Percentiles rank a stretch among this genome's conserved stretches.
phyloP scores from a whole-genome alignment of 2,888 invertebrate species.

The Sericinus montela region DNA sequence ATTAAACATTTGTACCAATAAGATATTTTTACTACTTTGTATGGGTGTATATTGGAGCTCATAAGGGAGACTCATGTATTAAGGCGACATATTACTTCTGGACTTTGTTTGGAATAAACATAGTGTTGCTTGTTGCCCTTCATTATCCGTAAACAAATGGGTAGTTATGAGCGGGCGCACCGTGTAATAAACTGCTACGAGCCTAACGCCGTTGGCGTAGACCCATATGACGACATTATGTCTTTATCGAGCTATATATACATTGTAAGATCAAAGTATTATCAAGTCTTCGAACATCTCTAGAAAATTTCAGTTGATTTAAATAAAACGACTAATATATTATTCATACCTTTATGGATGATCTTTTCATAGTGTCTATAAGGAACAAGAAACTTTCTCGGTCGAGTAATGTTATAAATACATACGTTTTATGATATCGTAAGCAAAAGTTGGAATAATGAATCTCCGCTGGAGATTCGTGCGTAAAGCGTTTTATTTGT shows the following conservation, averaged over 20 bases:
- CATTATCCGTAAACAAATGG: conserved; percentile 69
- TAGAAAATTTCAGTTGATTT: no score
- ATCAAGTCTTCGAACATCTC: no score
- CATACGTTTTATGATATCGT: conserved; percentile 39
- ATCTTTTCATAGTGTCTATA: no score
- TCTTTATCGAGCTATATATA: background rate
- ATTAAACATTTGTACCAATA: background rate
- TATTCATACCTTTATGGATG: no score
- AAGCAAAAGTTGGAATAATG: conserved; percentile 73
- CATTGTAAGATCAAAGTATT: no score
- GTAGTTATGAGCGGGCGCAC: conserved; percentile 67
- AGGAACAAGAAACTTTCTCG: background rate
- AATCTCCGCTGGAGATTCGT: conserved; percentile 73
- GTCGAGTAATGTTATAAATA: conserved; percentile 1
- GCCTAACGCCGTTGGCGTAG: conserved; percentile 42
- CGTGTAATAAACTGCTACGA: conserved; percentile 65
- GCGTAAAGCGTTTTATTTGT: conserved; percentile 78
- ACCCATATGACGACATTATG: conserved; percentile 24
- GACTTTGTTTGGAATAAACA: conserved; percentile 64
- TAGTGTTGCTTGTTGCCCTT: conserved; percentile 60
- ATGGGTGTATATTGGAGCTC: conserved; percentile 6
- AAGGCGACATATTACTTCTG: conserved; percentile 44
- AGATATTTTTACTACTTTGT: conserved; percentile 13
- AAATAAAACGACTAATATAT: no score
- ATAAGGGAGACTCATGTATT: conserved; percentile 30